phyloP scores from a whole-genome alignment of 2,888 invertebrate genomes.

The Andrena bucephala region DNA sequence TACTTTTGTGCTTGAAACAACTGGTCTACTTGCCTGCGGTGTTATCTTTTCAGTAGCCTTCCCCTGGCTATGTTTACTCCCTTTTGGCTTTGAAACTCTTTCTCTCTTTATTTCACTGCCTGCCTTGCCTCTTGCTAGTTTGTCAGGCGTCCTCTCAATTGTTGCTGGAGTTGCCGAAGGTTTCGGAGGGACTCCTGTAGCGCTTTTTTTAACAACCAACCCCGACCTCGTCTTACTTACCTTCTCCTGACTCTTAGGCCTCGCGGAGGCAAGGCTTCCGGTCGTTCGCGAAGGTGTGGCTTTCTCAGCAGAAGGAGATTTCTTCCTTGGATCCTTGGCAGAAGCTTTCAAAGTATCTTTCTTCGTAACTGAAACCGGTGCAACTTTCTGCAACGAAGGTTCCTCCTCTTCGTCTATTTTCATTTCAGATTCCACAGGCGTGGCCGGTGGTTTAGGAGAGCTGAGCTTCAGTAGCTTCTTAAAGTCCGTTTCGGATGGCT shows the following conservation, averaged over 20 bases:
- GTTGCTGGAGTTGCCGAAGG: background rate
- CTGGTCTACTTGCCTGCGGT: too few relatives aligned
- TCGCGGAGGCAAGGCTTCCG: background rate
- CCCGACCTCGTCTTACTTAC: background rate
- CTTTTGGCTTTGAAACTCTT: background rate
- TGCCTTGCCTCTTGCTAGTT: background rate
- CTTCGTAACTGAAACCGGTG: background rate
- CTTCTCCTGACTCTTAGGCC: background rate
- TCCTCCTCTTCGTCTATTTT: background rate
- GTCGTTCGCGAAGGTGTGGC: background rate
- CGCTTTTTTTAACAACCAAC: background rate
- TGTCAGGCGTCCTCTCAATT: background rate
- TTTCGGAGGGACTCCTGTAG: background rate
- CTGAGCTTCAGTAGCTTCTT: slow-evolving; percentile 63
- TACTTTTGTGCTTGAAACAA: too few relatives aligned
- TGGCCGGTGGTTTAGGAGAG: slow-evolving; percentile 28
- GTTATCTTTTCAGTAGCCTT: background rate
- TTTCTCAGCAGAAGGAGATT: background rate
- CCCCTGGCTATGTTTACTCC: background rate
- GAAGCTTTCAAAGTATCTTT: background rate
- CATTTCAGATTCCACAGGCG: slow-evolving; percentile 9
- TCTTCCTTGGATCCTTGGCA: background rate
- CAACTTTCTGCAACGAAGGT: background rate
- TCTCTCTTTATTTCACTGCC: background rate
- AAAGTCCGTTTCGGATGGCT: slow-evolving; percentile 63